Evolutionary conservation across 1,140 invertebrate genomes (phyloP), one percentile per base, ranked within the genome.

Genomic region (Drosophila pallidifrons): DNA sequence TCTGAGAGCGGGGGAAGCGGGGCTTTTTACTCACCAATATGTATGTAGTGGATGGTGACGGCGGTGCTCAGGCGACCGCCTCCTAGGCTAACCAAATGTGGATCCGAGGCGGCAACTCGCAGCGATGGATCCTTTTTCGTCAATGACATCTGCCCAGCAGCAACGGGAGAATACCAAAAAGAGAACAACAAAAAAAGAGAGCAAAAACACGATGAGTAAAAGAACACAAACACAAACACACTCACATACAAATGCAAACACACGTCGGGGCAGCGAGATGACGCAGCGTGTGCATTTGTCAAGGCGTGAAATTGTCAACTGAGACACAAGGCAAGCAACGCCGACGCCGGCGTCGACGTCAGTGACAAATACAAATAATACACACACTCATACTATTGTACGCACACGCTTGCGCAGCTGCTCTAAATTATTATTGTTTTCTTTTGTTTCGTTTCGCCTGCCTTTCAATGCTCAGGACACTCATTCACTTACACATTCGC

Each of bases 61-160:
- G 96, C 96, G 15, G 97, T 98, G 91, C 97, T 98, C 20, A 98
- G 94, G 65, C 97, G 94, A 52, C 97, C 97, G 78, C 97, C 96
- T 65, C 97, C 97, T 86, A 97, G 94, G 91, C 97, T 98, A 82
- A 98, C 97, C 92, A 98, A 94, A 94, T 98, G 97, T 46, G 97
- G 97, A 60, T 95, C 94, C 92, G 97, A 97, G 71, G 96, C 96
- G 86, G 97, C 96, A 77, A 98, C 96, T 91, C 96, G 90, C 75
- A 92, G 74, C 73, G 89, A 91, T 55, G 89, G 91, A 89, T 92
- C 90, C 80, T 92, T 92, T 86, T 92, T 92, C 72, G 79, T 91
- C 75, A 92, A 87, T 80, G 91, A 92, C 91, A 92, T 92, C 91
- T 92, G 82, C 70, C 70, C 82, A 76, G 78, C 52, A 16, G 25